phyloP scores from a whole-genome alignment of 2,888 invertebrate species.

The Acanthoscelides obtectus region DNA sequence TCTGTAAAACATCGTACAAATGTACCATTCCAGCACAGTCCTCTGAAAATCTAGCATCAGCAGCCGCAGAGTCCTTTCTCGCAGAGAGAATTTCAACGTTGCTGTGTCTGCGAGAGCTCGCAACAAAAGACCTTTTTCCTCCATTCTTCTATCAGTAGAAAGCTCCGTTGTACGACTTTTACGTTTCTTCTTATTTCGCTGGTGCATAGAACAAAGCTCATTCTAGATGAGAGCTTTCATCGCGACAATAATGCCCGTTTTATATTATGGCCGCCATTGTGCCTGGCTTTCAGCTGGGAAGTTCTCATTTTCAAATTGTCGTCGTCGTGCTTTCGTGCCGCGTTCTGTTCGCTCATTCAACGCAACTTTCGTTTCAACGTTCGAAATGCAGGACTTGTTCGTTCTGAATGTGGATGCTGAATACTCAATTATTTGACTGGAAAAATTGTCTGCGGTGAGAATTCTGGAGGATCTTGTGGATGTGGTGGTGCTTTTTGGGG shows the following conservation, averaged over 20 bases:
- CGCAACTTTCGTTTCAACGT: not conserved
- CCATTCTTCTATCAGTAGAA: constrained; percentile 33
- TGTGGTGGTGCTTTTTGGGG: too few species aligned
- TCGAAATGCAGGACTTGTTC: not conserved
- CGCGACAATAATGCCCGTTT: constrained; percentile 43
- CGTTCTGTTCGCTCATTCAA: not conserved
- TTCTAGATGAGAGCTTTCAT: constrained; percentile 41
- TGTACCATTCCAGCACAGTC: not conserved
- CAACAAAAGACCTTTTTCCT: constrained; percentile 40
- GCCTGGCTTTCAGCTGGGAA: constrained; percentile 18
- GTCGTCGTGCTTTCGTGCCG: too few species aligned
- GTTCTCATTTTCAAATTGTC: constrained; percentile 24
- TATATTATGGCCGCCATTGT: constrained; percentile 37
- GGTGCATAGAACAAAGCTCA: constrained; percentile 44
- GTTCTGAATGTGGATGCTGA: too few species aligned
- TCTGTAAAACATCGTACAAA: not conserved
- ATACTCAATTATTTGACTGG: not conserved
- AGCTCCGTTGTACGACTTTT: constrained; percentile 45
- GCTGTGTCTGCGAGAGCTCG: constrained; percentile 36
- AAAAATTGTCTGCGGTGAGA: not conserved
- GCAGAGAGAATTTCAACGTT: constrained; percentile 40
- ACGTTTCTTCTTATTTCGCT: constrained; percentile 41
- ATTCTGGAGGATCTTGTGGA: too few species aligned
- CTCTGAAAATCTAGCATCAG: constrained; percentile 32
- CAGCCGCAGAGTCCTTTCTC: constrained; percentile 45